These are phyloP conservation scores for Puntigrus tetrazona DNA, from an alignment of 2,113 vertebrate species.

Conservation along the genomic window DNA sequence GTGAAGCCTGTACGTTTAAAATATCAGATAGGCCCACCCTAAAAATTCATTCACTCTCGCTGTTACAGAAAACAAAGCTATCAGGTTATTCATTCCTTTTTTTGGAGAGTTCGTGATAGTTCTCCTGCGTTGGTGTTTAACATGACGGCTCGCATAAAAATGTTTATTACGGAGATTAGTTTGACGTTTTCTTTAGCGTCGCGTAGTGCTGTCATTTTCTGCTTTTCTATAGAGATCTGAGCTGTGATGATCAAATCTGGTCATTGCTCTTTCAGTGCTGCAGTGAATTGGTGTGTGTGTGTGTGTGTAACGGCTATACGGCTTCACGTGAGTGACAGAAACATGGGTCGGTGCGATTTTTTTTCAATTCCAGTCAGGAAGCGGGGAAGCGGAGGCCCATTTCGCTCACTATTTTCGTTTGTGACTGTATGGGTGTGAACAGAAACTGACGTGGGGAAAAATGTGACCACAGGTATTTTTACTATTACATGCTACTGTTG, in stretches of 20 bases:
- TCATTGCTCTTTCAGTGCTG: constrained; percentile 1
- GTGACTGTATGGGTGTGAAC: not conserved
- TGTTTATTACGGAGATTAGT: not conserved
- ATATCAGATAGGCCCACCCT: constrained; percentile 1
- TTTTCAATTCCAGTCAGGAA: not conserved
- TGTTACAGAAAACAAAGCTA: not conserved
- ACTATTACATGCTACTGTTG: constrained; percentile 61
- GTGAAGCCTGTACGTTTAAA: not conserved
- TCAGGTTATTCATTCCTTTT: not conserved
- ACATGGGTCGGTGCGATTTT: constrained; percentile 45
- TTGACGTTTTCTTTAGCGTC: not conserved
- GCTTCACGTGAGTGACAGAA: not conserved
- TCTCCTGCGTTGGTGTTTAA: not conserved
- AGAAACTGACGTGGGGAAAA: not conserved
- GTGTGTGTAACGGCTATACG: not conserved
- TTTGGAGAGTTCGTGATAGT: not conserved
- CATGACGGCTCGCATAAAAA: not conserved
- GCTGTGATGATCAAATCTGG: not conserved
- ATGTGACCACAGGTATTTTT: not conserved
- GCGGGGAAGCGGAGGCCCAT: not conserved
- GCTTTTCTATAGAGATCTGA: not conserved
- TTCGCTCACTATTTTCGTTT: not conserved
- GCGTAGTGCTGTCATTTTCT: not conserved
- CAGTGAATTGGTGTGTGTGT: not conserved
- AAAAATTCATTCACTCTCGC: not conserved